Base-by-base conservation (phyloP, 2,797 vertebrate genomes). In the Sebastes goodei region DNA sequence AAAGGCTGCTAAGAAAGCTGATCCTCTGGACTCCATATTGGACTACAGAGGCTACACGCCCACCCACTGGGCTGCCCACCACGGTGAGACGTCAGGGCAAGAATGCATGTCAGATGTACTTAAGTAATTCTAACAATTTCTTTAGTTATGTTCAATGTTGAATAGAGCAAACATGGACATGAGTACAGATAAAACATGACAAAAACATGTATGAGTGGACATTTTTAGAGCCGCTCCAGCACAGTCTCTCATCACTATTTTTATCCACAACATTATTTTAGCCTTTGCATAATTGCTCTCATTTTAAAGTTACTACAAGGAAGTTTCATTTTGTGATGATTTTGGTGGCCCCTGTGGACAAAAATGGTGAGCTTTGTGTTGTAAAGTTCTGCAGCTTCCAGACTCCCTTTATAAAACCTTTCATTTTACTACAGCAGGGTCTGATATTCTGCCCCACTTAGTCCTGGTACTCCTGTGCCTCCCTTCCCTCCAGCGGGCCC, bases 31-130 rank as follows among this genome's bases (percentile, higher is more conserved):
- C 95, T 97, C 91, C 81, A 87, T 95, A 82, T 95, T 98, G 89
- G 98, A 99, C 88, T 97, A 97, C 93, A 97, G 96, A 12, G 97
- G 97, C 82, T 98, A 97, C 96, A 98, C 97, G 0, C 76, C 98
- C 96, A 77, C 96, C 93, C 98, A 99, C 96, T 99, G 98, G 97
- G 98, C 98, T 85, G 97, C 97, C 33, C 97, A 98, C 94, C 96
- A 97, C n/a, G 98, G 98, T 99, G 76, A 92, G 91, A 71, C 61
- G 8, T 42, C 66, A 32, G 10, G 5, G 6, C 12, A 29, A 29
- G 7, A 49, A 33, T 42, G 61, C 3, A 52, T 30, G 10, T 72
- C 20, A 25, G 42, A 68, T 57, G 2, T 30, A 68, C 15, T 53
- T 3, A 5, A 65, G 49, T 21, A 1, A 6, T 65, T 65, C 32